A percentile compares a stretch with the other conserved stretches of the same genome.
phyloP scores from a whole-genome alignment of 2,888 invertebrate genomes.

The Beris morrisii region DNA sequence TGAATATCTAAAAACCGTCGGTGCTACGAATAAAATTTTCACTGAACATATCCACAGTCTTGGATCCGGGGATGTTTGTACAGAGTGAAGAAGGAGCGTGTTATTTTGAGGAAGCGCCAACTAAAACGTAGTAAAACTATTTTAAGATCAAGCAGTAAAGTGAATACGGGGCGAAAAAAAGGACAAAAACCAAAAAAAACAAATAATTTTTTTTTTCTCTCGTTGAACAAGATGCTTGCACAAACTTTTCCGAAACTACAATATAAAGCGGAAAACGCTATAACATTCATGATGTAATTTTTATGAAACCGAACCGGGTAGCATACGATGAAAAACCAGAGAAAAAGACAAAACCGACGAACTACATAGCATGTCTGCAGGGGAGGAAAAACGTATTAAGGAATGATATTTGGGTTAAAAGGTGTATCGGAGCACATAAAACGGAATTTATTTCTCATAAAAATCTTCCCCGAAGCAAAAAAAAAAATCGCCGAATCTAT shows the following conservation, averaged over 20 bases:
- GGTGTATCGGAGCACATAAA: conserved; percentile 44
- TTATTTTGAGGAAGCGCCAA: conserved; percentile 1
- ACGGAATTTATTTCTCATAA: conserved; percentile 43
- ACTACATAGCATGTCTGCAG: background rate
- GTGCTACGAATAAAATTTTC: too few species aligned
- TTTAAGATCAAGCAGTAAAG: conserved; percentile 7
- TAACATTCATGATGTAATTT: conserved; percentile 8
- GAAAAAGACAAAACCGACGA: background rate
- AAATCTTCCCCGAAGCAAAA: conserved; percentile 18
- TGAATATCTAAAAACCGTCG: too few species aligned
- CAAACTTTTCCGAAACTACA: too few species aligned
- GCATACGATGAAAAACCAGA: background rate
- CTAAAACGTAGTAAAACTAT: conserved; percentile 17
- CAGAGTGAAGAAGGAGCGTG: background rate
- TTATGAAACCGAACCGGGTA: conserved; percentile 6
- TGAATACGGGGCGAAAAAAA: conserved; percentile 1
- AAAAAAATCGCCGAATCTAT: background rate
- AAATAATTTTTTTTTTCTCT: background rate
- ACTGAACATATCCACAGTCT: too few species aligned
- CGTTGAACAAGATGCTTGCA: too few species aligned
- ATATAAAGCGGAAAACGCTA: background rate
- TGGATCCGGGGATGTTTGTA: background rate
- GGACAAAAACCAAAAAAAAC: background rate
- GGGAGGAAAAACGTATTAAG: conserved; percentile 19
- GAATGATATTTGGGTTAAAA: conserved; percentile 41